Percentiles rank a stretch among this genome's conserved stretches.
These are phyloP conservation scores for Lota lota DNA, from an alignment of 2,113 vertebrate species.

Conservation along the genomic window DNA sequence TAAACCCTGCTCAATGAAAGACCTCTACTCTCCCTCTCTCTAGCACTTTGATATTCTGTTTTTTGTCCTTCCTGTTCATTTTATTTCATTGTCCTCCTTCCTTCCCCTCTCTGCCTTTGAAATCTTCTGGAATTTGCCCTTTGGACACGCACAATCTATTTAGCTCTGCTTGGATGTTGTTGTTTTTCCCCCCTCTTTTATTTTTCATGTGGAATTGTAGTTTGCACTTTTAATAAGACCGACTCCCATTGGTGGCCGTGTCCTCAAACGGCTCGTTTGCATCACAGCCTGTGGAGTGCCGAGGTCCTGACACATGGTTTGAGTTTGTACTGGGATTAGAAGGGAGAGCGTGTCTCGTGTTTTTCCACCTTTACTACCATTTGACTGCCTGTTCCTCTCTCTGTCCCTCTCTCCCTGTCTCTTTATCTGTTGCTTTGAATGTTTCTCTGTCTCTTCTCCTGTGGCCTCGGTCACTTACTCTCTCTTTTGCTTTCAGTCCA, in stretches of 20 bases:
- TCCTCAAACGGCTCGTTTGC: conserved; percentile 34
- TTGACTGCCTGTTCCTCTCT: no score
- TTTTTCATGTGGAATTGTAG: no score
- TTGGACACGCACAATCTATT: conserved; percentile 26
- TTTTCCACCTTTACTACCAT: no score
- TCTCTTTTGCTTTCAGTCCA: background rate
- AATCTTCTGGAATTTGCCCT: conserved; percentile 23
- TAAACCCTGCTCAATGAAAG: no score
- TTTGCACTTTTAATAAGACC: no score
- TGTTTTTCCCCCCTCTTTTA: conserved; percentile 2
- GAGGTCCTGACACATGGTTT: background rate
- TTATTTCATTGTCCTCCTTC: background rate
- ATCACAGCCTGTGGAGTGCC: conserved; percentile 15
- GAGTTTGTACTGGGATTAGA: background rate
- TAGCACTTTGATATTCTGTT: no score
- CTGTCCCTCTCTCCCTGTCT: no score
- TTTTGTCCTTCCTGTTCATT: conserved; percentile 17
- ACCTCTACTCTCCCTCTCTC: no score
- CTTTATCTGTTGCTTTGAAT: no score
- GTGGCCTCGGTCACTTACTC: background rate
- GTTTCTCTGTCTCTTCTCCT: conserved; percentile 1
- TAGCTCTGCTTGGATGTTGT: background rate
- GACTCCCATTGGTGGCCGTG: background rate
- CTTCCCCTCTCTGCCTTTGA: conserved; percentile 13
- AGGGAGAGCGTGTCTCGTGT: no score